Percentiles rank a stretch among this genome's conserved stretches.
Conservation (phyloP, 2,797 vertebrate genomes). For the Phataginus tricuspis region DNA sequence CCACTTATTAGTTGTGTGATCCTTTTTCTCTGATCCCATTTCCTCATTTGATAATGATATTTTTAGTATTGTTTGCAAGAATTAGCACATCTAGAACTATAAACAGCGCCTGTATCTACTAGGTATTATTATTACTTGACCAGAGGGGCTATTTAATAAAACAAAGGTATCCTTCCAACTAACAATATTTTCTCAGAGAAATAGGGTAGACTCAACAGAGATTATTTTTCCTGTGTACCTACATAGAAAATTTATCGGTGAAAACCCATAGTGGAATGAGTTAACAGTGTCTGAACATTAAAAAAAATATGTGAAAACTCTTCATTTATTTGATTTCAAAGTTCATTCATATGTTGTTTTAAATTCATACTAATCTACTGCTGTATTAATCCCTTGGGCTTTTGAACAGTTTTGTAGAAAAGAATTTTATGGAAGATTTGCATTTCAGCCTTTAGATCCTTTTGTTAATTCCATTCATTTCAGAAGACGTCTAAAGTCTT, state of each 20-base stretch:
- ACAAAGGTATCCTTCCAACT: background rate
- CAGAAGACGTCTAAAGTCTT: constrained; percentile 79
- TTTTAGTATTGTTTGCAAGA: background rate
- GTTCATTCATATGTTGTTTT: constrained; percentile 50
- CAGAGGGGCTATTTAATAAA: background rate
- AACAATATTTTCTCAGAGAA: constrained; percentile 14
- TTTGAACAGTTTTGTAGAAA: constrained; percentile 62
- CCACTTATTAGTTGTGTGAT: background rate
- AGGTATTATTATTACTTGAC: background rate
- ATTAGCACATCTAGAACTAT: background rate
- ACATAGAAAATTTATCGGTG: background rate
- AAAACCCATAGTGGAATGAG: background rate
- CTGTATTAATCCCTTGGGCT: constrained; percentile 63
- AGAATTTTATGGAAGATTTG: constrained; percentile 72
- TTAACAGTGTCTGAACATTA: background rate
- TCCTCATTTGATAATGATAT: background rate
- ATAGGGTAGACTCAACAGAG: background rate
- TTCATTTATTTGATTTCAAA: constrained; percentile 60
- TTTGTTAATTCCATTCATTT: constrained; percentile 81
- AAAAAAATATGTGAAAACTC: background rate
- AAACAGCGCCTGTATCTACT: background rate
- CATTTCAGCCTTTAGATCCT: constrained; percentile 72
- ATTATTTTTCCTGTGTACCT: background rate
- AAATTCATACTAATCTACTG: constrained; percentile 54
- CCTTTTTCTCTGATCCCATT: background rate